Evolutionary conservation across 2,888 invertebrate species (phyloP).

Genomic region (Macrophya alboannulata): DNA sequence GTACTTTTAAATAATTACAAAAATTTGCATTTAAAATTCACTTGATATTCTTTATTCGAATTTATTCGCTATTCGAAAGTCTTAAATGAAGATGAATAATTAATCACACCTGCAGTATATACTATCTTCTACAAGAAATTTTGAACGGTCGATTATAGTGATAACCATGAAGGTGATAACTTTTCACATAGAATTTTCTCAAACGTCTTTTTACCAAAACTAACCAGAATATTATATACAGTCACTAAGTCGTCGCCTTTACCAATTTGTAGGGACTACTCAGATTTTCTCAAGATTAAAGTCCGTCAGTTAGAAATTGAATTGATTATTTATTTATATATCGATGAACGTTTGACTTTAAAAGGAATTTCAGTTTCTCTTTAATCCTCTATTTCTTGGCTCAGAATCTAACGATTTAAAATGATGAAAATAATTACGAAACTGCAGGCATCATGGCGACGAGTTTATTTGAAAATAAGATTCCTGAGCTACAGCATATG

Average conservation of each 20-base stretch:
- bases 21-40: background rate
- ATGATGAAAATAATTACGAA: background rate
- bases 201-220: background rate
- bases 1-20: background rate
- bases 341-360: background rate
- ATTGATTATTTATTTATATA: background rate
- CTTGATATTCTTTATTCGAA: background rate
- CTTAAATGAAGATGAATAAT: background rate
- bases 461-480: background rate
- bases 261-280: slow-evolving; percentile 8
- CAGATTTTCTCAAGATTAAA: background rate
- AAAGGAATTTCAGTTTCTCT: slow-evolving; percentile 21
- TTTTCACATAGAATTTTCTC: background rate
- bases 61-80: background rate
- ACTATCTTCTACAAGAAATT: background rate
- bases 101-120: no score
- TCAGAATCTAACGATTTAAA: background rate
- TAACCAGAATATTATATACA: background rate
- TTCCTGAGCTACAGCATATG: background rate
- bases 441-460: background rate
- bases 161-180: no score
- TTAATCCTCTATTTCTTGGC: background rate
- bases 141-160: background rate
- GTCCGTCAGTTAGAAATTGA: background rate
- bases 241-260: background rate